A percentile compares a stretch with the other conserved stretches of the same genome.
Evolutionary conservation across 2,888 invertebrate species (phyloP).

Genomic region (Crocallis elinguaria): DNA sequence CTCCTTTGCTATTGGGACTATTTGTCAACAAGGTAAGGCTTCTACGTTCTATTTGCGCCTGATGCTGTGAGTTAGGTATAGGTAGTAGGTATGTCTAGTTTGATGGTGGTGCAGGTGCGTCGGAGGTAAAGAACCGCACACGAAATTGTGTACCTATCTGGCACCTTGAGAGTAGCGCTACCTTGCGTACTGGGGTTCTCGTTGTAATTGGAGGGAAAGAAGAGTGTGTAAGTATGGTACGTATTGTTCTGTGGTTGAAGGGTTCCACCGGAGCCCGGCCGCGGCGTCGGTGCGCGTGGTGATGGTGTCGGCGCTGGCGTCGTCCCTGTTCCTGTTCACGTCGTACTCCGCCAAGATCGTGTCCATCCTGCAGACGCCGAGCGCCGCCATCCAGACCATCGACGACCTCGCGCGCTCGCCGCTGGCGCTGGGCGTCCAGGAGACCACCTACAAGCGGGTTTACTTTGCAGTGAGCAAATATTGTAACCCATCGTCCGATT

Average conservation of each 20-base stretch:
- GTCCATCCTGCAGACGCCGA: constrained; percentile 86
- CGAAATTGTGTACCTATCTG: too few relatives aligned
- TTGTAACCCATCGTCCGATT: too few relatives aligned
- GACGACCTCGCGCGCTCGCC: constrained; percentile 84
- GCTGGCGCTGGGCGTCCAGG: constrained; percentile 84
- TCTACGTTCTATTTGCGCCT: too few relatives aligned
- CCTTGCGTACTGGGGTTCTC: too few relatives aligned
- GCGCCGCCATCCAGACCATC: constrained; percentile 81
- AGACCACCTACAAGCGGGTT: constrained; percentile 84
- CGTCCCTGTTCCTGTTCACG: constrained; percentile 85
- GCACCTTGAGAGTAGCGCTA: too few relatives aligned
- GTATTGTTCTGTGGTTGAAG: too few relatives aligned
- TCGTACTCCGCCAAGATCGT: constrained; percentile 88
- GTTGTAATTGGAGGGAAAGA: too few relatives aligned
- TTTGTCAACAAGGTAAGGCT: constrained; percentile 86
- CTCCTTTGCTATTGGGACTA: constrained; percentile 82
- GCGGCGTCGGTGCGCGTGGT: constrained; percentile 81
- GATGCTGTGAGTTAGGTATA: too few relatives aligned
- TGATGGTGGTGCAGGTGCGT: too few relatives aligned
- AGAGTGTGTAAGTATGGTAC: too few relatives aligned
- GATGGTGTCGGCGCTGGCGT: constrained; percentile 82
- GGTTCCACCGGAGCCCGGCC: background rate
- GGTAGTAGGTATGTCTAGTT: too few relatives aligned
- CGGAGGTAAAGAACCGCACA: too few relatives aligned
- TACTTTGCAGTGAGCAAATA: constrained; percentile 76